These are phyloP conservation scores for Siderastrea siderea DNA, from an alignment of 92 coral and sea anemone species.

Conservation along the genomic window DNA sequence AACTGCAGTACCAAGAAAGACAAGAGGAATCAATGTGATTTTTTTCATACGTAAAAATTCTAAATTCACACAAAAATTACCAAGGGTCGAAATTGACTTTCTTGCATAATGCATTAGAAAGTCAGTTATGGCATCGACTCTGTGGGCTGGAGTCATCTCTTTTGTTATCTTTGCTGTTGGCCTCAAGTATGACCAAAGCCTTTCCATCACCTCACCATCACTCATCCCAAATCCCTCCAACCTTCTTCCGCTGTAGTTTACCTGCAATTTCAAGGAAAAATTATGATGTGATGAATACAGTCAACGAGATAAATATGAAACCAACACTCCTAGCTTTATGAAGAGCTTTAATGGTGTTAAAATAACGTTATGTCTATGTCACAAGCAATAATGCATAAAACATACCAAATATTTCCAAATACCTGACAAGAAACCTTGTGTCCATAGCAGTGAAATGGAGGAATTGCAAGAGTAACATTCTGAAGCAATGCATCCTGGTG, in stretches of 20 bases:
- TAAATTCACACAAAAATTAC: background rate
- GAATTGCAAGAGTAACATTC: conserved; percentile 54
- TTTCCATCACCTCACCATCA: conserved; percentile 77
- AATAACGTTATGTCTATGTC: too few relatives aligned
- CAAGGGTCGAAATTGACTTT: conserved; percentile 52
- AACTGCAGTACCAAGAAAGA: background rate
- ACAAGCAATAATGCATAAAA: too few relatives aligned
- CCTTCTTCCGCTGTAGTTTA: conserved; percentile 53
- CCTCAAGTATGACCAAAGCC: conserved; percentile 67
- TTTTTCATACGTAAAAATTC: too few relatives aligned
- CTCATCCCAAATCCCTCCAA: conserved; percentile 66
- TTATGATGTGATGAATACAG: too few relatives aligned
- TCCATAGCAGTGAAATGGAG: conserved; percentile 69
- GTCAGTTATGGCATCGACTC: conserved; percentile 68
- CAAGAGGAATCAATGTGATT: background rate
- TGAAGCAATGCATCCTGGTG: conserved; percentile 44
- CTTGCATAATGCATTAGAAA: conserved; percentile 64
- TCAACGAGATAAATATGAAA: too few relatives aligned
- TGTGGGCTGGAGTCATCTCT: conserved; percentile 69
- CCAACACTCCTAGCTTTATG: too few relatives aligned
- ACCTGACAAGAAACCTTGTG: conserved; percentile 75
- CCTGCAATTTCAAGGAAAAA: conserved; percentile 19
- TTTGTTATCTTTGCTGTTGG: conserved; percentile 72
- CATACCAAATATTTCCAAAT: background rate
- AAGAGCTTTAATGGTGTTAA: too few relatives aligned